Evolutionary conservation across 2,797 vertebrate species (phyloP).

Genomic region (Sardinella longiceps): DNA sequence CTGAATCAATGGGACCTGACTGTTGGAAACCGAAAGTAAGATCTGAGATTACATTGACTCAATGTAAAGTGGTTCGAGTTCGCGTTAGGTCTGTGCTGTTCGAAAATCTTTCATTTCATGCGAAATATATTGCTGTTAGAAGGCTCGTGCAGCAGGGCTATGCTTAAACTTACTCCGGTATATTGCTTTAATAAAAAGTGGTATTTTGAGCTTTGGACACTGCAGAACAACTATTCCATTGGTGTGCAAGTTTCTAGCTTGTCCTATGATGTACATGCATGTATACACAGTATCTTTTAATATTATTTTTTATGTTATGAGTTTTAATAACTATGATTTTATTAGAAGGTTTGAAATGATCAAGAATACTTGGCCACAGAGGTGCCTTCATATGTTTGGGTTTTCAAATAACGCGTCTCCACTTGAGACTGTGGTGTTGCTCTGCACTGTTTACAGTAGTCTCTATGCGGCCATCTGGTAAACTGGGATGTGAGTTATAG

Average conservation of each 20-base stretch:
- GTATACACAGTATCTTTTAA: background rate
- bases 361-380: background rate
- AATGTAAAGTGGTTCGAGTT: too few species aligned
- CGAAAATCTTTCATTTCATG: too few species aligned
- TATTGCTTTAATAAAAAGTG: too few species aligned
- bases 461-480: background rate
- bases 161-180: too few species aligned
- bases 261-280: too few species aligned
- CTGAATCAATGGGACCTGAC: too few species aligned
- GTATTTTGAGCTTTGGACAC: background rate
- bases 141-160: too few species aligned
- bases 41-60: too few species aligned
- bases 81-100: too few species aligned
- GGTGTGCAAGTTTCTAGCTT: background rate
- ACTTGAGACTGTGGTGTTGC: background rate
- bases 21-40: too few species aligned
- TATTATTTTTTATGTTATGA: too few species aligned
- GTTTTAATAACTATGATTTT: background rate
- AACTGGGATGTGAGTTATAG: slow-evolving; percentile 28
- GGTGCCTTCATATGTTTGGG: background rate
- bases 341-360: background rate
- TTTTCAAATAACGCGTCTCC: background rate
- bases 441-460: background rate
- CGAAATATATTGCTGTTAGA: too few species aligned
- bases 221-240: background rate